Percentiles rank a stretch among this genome's conserved stretches.
These are phyloP conservation scores for Ctenodactylus gundi DNA, from an alignment of 2,113 vertebrate genomes.

Conservation along the genomic window DNA sequence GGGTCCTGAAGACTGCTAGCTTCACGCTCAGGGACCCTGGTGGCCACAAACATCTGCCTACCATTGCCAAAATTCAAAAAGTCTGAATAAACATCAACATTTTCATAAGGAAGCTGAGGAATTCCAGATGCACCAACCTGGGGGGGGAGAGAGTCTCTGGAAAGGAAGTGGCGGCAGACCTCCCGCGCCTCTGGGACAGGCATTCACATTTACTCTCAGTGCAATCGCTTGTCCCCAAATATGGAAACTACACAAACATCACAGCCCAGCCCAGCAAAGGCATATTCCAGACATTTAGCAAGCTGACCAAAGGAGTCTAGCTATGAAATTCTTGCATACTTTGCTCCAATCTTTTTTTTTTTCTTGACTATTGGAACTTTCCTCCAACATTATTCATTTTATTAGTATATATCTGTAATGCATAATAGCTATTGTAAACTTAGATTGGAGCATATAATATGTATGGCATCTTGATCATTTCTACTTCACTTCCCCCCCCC, in stretches of 20 bases:
- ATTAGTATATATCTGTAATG: too few relatives aligned
- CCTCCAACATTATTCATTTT: too few relatives aligned
- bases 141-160: conserved; percentile 47
- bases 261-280: conserved; percentile 9
- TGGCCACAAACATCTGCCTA: conserved; percentile 75
- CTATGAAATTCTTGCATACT: conserved; percentile 34
- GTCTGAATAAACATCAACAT: conserved; percentile 81
- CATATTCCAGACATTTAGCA: conserved; percentile 51
- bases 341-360: not conserved
- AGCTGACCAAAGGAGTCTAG: conserved; percentile 32
- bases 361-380: too few relatives aligned
- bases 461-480: too few relatives aligned
- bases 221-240: conserved; percentile 50
- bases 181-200: conserved; percentile 67
- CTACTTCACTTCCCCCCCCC: too few relatives aligned
- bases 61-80: conserved; percentile 74
- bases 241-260: conserved; percentile 67
- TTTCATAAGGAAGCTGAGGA: conserved; percentile 80
- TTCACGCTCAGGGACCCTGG: conserved; percentile 64
- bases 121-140: conserved; percentile 65
- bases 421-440: too few relatives aligned
- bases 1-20: conserved; percentile 66
- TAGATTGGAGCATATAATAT: too few relatives aligned
- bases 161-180: conserved; percentile 71
- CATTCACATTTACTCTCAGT: conserved; percentile 41